phyloP scores from a whole-genome alignment of 2,888 invertebrate species.

The Himalopsyche japonica region DNA sequence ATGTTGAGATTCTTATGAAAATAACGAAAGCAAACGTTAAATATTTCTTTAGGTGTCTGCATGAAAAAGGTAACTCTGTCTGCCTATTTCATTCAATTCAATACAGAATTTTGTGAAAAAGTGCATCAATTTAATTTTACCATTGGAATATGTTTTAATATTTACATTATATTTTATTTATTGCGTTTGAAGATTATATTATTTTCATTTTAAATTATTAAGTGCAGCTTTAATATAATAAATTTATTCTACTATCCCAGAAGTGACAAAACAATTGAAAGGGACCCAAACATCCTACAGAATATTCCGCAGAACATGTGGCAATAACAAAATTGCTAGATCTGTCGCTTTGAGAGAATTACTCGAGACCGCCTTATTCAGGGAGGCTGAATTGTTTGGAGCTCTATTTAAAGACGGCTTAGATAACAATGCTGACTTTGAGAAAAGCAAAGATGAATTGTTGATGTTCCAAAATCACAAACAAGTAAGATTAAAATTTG shows the following conservation, averaged over 20 bases:
- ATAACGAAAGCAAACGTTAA: conserved; percentile 71
- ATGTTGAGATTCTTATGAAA: conserved; percentile 69
- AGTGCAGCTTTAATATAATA: too few species aligned
- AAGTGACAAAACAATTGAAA: conserved; percentile 62
- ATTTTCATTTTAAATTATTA: too few species aligned
- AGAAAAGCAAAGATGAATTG: conserved; percentile 54
- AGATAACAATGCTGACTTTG: conserved; percentile 47
- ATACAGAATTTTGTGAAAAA: neutral
- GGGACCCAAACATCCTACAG: conserved; percentile 68
- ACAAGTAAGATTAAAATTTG: conserved; percentile 59
- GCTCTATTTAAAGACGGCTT: conserved; percentile 58
- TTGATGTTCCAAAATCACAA: conserved; percentile 76
- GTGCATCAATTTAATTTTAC: neutral
- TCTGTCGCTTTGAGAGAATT: conserved; percentile 73
- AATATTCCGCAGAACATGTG: conserved; percentile 67
- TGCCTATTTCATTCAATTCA: too few species aligned
- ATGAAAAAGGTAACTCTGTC: conserved; percentile 60
- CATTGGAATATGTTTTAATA: neutral
- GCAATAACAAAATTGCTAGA: conserved; percentile 70
- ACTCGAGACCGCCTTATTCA: conserved; percentile 72
- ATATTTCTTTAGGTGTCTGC: conserved; percentile 77
- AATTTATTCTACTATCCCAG: conserved; percentile 48
- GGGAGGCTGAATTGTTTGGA: conserved; percentile 71
- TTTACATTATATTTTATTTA: too few species aligned
- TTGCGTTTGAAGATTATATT: too few species aligned